Evolutionary conservation across 2,888 invertebrate species (phyloP), one percentile per base, ranked within the genome.

Genomic region (Entomobrya proxima): DNA sequence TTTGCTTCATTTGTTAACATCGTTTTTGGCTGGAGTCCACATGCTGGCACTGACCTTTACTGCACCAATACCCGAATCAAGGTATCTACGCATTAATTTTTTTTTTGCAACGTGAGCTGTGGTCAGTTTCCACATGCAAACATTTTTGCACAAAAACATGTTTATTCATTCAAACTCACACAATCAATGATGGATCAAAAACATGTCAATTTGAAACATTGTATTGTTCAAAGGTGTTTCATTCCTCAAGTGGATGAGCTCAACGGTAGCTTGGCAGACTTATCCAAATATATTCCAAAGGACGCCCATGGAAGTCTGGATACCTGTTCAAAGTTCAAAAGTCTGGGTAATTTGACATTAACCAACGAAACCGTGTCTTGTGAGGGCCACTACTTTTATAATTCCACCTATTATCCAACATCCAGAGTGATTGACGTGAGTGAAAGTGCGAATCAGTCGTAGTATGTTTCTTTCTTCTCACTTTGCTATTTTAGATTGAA

Each of bases 331-430:
- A 78, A 74, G 40, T 85, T 74, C 21, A 35, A 27, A 72, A 96
- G 93, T 96, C 27, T 15, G 1, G 52, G 37, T 11, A 74, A 83
- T 55, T 30, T 72, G 30, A 72, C 72, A 32, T 72, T 72, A n/a
- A 55, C 24, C n/a, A 91, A 96, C 96, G 58, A 72, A 9, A 47
- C 52, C 3, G 64, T 44, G 50, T 50, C 61, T 24, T 85, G 85
- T 52, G 55, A 44, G 18, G 85, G 52, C n/a, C 50, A 44, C n/a
- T 85, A 40, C 61, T 55, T 50, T 6, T 85, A 85, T 58, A 50
- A 79, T 37, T 9, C 55, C 5, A 30, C 72, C 11, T 52, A 69
- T 27, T 85, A 74, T 47, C 24, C 27, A 13, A 52, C 40, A 0
- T 85, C 85, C 6, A 44, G 79, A 52, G 79, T 85, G 21, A 55